A percentile compares a stretch with the other conserved stretches of the same genome.
These are phyloP conservation scores for Sebastolobus altivelis DNA, from an alignment of 2,797 vertebrate species.

Conservation along the genomic window DNA sequence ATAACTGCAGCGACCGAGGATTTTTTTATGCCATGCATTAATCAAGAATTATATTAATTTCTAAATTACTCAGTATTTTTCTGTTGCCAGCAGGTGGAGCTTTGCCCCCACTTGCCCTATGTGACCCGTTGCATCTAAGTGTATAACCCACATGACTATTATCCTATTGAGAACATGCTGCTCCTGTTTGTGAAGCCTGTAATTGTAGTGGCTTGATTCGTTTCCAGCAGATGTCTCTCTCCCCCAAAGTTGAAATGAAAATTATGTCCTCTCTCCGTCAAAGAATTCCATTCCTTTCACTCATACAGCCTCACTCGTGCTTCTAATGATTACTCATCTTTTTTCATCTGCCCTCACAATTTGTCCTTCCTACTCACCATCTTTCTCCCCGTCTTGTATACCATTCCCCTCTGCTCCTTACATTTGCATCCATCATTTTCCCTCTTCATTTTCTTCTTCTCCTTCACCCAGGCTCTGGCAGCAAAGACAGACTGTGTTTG, in stretches of 20 bases:
- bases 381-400: background rate
- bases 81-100: background rate
- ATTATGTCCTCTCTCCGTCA: background rate
- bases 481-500: constrained; percentile 65
- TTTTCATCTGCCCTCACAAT: background rate
- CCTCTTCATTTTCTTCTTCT: constrained; percentile 24
- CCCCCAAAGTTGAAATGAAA: constrained; percentile 13
- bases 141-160: background rate
- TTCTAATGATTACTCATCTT: constrained; percentile 9
- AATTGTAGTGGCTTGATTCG: constrained; percentile 4
- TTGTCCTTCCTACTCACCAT: background rate
- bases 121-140: background rate
- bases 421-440: background rate
- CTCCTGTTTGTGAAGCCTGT: background rate
- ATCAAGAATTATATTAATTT: background rate
- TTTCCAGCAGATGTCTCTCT: constrained; percentile 44
- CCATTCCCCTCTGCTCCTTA: background rate
- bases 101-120: background rate
- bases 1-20: background rate
- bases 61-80: background rate
- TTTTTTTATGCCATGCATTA: background rate
- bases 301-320: constrained; percentile 5
- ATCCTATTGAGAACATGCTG: background rate
- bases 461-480: constrained; percentile 64
- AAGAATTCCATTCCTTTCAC: background rate